phyloP scores from a whole-genome alignment of 2,888 invertebrate genomes.

The Parnassius orleans region DNA sequence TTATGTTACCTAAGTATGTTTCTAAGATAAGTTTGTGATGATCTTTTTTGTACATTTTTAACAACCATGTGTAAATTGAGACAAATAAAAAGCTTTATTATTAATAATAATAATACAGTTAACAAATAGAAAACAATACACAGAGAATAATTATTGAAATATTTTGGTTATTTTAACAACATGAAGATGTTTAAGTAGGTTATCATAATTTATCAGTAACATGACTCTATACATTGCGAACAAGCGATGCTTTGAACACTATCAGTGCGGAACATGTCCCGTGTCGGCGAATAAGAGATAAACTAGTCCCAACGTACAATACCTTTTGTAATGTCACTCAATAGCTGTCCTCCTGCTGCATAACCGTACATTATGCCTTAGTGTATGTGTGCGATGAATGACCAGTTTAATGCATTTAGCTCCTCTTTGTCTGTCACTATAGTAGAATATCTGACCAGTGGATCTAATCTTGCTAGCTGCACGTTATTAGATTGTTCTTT shows the following conservation, averaged over 20 bases:
- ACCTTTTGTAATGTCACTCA: constrained; percentile 70
- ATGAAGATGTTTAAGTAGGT: constrained; percentile 5
- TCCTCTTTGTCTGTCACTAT: constrained; percentile 56
- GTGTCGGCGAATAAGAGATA: constrained; percentile 63
- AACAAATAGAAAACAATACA: too few species aligned
- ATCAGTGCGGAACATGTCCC: constrained; percentile 69
- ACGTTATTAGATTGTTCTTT: constrained; percentile 43
- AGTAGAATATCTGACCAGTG: constrained; percentile 45
- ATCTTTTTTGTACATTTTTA: too few species aligned
- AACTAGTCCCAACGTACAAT: constrained; percentile 66
- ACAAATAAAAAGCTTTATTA: too few species aligned
- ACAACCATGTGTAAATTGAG: too few species aligned
- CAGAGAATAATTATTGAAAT: too few species aligned
- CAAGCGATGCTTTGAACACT: constrained; percentile 45
- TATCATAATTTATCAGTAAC: constrained; percentile 35
- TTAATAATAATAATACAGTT: too few species aligned
- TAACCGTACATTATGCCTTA: constrained; percentile 29
- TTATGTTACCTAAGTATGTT: too few species aligned
- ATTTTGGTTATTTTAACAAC: too few species aligned
- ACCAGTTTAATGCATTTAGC: constrained; percentile 64
- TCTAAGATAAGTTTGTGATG: too few species aligned
- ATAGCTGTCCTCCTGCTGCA: constrained; percentile 49
- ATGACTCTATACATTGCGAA: constrained; percentile 35
- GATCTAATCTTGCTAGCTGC: constrained; percentile 50
- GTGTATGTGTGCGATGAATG: constrained; percentile 41